These are phyloP conservation scores for Mylabris sibirica DNA, from an alignment of 2,888 invertebrate genomes.

Conservation along the genomic window DNA sequence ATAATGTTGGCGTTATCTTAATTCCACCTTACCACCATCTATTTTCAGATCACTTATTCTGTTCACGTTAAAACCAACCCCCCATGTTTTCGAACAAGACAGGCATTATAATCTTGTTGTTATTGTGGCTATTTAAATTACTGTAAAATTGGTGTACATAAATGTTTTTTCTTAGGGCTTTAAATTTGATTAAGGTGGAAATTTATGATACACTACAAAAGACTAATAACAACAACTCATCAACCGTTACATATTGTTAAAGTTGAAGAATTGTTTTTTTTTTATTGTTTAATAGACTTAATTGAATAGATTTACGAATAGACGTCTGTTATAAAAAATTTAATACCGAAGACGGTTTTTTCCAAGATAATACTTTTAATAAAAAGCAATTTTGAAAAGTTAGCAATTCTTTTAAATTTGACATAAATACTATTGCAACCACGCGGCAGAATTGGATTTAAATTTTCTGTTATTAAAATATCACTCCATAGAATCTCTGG, in stretches of 20 bases:
- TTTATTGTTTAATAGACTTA: too few relatives aligned
- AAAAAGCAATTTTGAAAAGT: not conserved
- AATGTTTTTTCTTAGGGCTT: not conserved
- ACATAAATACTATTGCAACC: not conserved
- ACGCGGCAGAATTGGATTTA: not conserved
- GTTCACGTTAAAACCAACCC: not conserved
- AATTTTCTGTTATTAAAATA: not conserved
- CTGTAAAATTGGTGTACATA: not conserved
- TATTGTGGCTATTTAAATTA: not conserved
- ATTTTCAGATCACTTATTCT: not conserved
- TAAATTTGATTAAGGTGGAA: not conserved
- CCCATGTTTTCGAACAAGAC: not conserved
- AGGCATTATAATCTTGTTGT: not conserved
- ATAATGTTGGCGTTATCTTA: slow-evolving; percentile 9
- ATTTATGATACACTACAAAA: not conserved
- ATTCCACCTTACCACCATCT: not conserved
- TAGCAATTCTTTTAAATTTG: not conserved
- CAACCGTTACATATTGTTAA: not conserved
- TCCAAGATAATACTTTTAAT: not conserved
- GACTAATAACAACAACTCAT: too few relatives aligned
- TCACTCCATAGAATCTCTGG: not conserved
- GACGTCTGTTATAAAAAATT: too few relatives aligned
- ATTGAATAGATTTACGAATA: too few relatives aligned
- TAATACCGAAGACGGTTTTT: too few relatives aligned
- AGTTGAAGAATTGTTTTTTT: too few relatives aligned